phyloP scores from a whole-genome alignment of 2,888 invertebrate genomes.

The Sycophila texana region DNA sequence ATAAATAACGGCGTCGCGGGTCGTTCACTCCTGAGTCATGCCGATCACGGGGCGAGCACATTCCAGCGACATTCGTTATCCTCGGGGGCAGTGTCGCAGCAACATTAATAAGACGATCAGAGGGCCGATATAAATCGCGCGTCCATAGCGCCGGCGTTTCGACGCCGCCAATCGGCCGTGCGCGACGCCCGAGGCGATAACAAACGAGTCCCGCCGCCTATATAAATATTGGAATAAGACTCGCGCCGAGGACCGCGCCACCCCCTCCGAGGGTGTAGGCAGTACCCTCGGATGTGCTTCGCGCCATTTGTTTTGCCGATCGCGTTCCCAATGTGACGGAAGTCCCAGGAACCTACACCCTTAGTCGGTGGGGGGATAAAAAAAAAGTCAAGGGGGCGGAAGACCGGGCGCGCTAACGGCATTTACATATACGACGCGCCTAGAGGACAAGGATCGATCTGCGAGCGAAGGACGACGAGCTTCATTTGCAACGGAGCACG shows the following conservation, averaged over 20 bases:
- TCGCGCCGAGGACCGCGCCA: background rate
- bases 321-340: conserved; percentile 9
- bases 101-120: conserved; percentile 36
- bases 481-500: too few relatives aligned
- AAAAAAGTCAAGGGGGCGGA: background rate
- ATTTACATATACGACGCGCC: too few relatives aligned
- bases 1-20: conserved; percentile 30
- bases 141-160: too few relatives aligned
- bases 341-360: conserved; percentile 7
- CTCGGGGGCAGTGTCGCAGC: background rate
- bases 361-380: background rate
- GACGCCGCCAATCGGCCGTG: conserved; percentile 8
- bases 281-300: conserved; percentile 12
- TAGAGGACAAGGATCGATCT: too few relatives aligned
- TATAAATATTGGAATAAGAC: conserved; percentile 51
- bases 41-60: conserved; percentile 30
- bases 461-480: too few relatives aligned
- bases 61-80: conserved; percentile 17
- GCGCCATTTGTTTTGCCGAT: conserved; percentile 50
- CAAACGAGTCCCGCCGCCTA: conserved; percentile 20
- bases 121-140: conserved; percentile 24
- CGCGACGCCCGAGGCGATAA: conserved; percentile 24
- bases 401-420: background rate
- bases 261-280: too few relatives aligned
- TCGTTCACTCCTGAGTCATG: conserved; percentile 31